These are phyloP conservation scores for Apteryx mantelli DNA, from an alignment of 2,113 vertebrate genomes.

Conservation along the genomic window DNA sequence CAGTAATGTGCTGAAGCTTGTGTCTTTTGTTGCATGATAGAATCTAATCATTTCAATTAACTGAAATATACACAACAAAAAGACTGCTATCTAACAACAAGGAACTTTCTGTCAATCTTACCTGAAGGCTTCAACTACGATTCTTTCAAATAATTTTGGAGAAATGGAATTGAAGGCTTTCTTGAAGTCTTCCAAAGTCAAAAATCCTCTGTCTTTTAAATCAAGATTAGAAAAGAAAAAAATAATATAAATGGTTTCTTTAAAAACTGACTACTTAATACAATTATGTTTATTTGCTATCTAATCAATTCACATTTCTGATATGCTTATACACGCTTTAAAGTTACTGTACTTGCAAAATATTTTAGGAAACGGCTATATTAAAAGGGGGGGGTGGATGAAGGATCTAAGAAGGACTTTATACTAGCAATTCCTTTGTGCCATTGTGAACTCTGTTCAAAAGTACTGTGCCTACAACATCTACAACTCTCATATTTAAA, in stretches of 20 bases:
- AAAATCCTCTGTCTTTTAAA: conserved; percentile 74
- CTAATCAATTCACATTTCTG: not conserved
- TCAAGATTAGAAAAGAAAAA: conserved; percentile 11
- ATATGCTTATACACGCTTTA: not conserved
- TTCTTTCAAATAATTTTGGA: conserved; percentile 73
- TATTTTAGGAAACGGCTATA: not conserved
- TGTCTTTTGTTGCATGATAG: not conserved
- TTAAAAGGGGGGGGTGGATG: not conserved
- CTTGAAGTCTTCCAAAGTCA: conserved; percentile 80
- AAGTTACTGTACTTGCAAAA: not conserved
- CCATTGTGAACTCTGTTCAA: not conserved
- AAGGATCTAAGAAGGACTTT: not conserved
- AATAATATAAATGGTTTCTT: not conserved
- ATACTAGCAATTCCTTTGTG: not conserved
- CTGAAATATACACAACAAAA: not conserved
- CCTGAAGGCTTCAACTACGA: conserved; percentile 76
- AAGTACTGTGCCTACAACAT: not conserved
- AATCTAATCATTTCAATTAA: not conserved
- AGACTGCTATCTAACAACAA: not conserved
- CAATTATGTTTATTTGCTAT: not conserved
- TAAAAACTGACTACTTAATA: not conserved
- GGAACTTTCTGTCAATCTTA: conserved; percentile 38
- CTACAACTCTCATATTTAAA: not conserved
- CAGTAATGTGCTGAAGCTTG: not conserved
- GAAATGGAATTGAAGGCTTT: conserved; percentile 73